Evolutionary conservation across 2,113 vertebrate species (phyloP).

Genomic region (Dromiciops gliroides): DNA sequence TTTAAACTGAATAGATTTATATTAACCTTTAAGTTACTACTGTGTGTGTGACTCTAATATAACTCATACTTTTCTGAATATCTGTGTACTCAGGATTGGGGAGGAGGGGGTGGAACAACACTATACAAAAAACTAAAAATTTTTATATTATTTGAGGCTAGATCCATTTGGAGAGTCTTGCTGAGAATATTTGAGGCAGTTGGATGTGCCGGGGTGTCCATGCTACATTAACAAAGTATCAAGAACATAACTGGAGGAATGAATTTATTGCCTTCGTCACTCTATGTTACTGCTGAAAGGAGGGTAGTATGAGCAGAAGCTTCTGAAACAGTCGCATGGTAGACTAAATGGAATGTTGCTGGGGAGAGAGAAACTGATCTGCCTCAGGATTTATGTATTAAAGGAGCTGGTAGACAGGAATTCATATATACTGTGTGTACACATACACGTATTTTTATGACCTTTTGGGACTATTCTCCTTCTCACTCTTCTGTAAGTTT

Average conservation of each 20-base stretch:
- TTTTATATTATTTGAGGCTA: background rate
- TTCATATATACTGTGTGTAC: background rate
- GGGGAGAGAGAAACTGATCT: background rate
- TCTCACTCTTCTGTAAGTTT: background rate
- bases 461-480: background rate
- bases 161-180: background rate
- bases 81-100: background rate
- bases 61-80: background rate
- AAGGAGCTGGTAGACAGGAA: background rate
- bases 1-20: slow-evolving; percentile 39
- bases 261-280: background rate
- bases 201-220: background rate
- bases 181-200: background rate
- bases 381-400: background rate
- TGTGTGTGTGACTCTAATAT: too few species aligned
- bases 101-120: too few species aligned
- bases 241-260: background rate
- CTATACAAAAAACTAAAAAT: background rate
- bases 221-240: background rate
- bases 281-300: background rate
- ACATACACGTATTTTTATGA: background rate
- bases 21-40: slow-evolving; percentile 20
- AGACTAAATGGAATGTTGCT: background rate
- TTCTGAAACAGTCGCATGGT: background rate
- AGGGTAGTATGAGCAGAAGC: background rate